Base-by-base conservation (phyloP, 2,888 invertebrate species). In the Athripsodes cinereus region DNA sequence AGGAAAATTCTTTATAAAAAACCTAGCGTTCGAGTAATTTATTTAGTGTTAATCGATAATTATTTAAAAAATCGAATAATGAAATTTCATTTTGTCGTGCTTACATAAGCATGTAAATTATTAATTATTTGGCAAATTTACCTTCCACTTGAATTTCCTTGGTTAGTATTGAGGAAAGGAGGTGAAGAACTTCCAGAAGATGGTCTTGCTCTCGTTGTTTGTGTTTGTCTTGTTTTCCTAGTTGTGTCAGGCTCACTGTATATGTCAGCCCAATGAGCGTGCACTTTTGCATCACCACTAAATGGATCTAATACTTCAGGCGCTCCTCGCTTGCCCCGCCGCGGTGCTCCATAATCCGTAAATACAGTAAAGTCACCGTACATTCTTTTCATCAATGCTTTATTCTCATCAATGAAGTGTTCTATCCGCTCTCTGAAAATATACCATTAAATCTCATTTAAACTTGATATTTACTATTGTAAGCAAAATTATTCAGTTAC, bases 331-430 rank as follows among this genome's bases (percentile, higher is more conserved):
- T 75, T 74, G 16, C 78, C 67, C 64, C 70, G 71, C 52, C 77
- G 74, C 35, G 81, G 80, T 8, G 82, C 77, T 2, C 78, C 79
- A 58, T 75, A 74, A 62, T 79, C 80, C 62, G 77, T 74, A 68
- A 69, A 80, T 80, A 85, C 83, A 64, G 84, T 83, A 69, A 94
- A 94, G 66, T 93, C 92, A 0, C 95, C 95, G 70, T 93, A 94
- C 95, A 95, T 95, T 60, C 94, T 81, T 69, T 91, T 88, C 83
- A 94, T 93, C 65, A 95, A 72, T 56, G 94, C 94, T 73, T 95
- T 95, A 72, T 95, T 95, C 72, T 95, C 93, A 69, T 95, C 94
- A 69, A 95, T 95, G 75, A 94, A 95, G 63, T 83, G 81, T 72
- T 94, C 93, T 72, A 95, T 95, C 71, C 88, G 86, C 65, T 92